A percentile compares a stretch with the other conserved stretches of the same genome.
Evolutionary conservation across 2,113 vertebrate species (phyloP).

Genomic region (Leptobrachium ailaonicum): DNA sequence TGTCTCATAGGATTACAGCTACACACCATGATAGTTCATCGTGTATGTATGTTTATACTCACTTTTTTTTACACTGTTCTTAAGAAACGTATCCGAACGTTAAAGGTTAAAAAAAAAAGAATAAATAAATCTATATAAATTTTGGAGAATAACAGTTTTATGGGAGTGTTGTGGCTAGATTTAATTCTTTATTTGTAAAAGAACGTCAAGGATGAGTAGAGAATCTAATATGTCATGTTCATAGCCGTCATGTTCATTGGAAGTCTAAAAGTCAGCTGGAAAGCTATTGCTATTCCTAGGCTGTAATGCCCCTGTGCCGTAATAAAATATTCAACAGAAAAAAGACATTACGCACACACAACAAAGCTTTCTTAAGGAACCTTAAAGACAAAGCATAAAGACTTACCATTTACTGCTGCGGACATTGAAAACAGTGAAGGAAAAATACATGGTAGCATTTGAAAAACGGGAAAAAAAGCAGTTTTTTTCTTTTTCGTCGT

Average conservation of each 20-base stretch:
- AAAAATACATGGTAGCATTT: too few species aligned
- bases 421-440: too few species aligned
- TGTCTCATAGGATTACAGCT: too few species aligned
- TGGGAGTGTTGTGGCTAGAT: not conserved
- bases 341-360: not conserved
- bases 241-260: constrained; percentile 16
- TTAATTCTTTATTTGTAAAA: constrained; percentile 19
- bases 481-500: too few species aligned
- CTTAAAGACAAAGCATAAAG: not conserved
- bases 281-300: constrained; percentile 4
- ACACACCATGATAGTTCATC: too few species aligned
- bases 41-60: too few species aligned
- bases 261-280: not conserved
- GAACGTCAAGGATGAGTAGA: not conserved
- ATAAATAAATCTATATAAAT: not conserved
- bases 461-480: too few species aligned
- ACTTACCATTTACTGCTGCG: too few species aligned
- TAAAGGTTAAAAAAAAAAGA: not conserved
- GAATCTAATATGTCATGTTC: constrained; percentile 26
- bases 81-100: too few species aligned
- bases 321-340: constrained; percentile 22
- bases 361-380: constrained; percentile 7
- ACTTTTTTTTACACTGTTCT: too few species aligned
- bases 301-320: constrained; percentile 10
- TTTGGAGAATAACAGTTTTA: constrained; percentile 2